Conservation (phyloP, 2,113 vertebrate genomes). For the Hoplias malabaricus region DNA sequence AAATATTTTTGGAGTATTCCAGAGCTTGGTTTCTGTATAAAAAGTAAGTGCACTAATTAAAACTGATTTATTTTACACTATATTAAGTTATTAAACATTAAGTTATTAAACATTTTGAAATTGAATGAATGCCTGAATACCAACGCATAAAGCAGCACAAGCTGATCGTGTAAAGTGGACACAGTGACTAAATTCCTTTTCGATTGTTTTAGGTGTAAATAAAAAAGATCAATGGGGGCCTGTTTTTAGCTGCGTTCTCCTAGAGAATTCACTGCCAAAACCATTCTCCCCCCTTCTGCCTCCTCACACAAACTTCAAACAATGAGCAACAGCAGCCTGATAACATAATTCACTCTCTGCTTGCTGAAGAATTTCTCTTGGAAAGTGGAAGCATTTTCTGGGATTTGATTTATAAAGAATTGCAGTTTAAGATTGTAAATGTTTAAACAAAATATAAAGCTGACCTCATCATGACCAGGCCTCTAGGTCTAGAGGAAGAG, state of each 20-base stretch:
- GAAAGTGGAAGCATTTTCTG: not conserved
- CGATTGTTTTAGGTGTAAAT: constrained; percentile 14
- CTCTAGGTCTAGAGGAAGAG: not conserved
- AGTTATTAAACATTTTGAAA: too few species aligned
- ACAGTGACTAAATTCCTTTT: not conserved
- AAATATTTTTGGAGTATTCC: not conserved
- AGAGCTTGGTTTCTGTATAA: not conserved
- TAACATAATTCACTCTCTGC: not conserved
- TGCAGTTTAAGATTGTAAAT: not conserved
- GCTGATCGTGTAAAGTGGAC: not conserved
- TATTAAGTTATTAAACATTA: too few species aligned
- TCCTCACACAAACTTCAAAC: constrained; percentile 12
- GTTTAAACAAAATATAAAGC: constrained; percentile 1
- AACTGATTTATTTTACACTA: too few species aligned
- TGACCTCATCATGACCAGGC: not conserved
- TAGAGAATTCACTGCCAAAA: constrained; percentile 10
- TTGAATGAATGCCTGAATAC: too few species aligned
- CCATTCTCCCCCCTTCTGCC: not conserved
- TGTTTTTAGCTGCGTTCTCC: not conserved
- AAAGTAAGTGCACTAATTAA: not conserved
- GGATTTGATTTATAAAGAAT: constrained; percentile 9
- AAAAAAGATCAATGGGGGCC: not conserved
- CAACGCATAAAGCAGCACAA: not conserved
- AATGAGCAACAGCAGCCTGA: not conserved
- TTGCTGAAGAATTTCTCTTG: constrained; percentile 28